Base-by-base conservation (phyloP, 2,113 vertebrate genomes). In the Baryphthengus martii region DNA sequence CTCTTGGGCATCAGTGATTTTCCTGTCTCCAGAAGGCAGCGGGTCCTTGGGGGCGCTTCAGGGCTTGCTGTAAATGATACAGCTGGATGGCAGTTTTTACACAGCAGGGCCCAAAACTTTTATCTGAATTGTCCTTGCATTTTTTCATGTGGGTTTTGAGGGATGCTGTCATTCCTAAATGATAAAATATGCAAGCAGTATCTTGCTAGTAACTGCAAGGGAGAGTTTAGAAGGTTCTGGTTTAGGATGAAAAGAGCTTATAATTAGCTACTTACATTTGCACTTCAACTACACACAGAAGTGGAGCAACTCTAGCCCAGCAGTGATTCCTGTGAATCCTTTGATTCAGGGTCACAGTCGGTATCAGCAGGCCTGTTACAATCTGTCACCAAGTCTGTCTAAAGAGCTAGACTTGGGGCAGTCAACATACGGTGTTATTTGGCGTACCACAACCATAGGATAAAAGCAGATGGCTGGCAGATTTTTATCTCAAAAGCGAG, bases 231-330 rank as follows among this genome's bases (percentile, higher is more conserved):
- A 85, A 85, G 16, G 13, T 58, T 87, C 49, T 66, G 13, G 0
- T 85, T 59, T 44, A 70, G 39, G 50, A 94, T 88, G n/a, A 76
- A 91, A 89, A 93, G 75, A 80, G 18, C 8, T 70, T 85, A 29
- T 59, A 73, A 89, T 85, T 85, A 84, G n/a, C 39, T 71, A 19
- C 25, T 85, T 61, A 31, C 6, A 53, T 89, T 95, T 91, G 42
- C 88, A 93, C 85, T 94, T 95, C 59, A 77, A 35, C 66, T 73
- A 67, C n/a, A n/a, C n/a, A n/a, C 45, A 66, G 37, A 82, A 92
- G 58, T 33, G 78, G 45, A 89, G 35, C 29, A 42, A 3, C n/a
- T 80, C 25, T 67, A 93, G 29, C 78, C n/a, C 26, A 49, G 63
- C 63, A 55, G 62, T 79, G 44, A 70, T 53, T 89, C 53, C 67